Evolutionary conservation across 2,113 vertebrate species (phyloP).

Genomic region (Damaliscus lunatus): DNA sequence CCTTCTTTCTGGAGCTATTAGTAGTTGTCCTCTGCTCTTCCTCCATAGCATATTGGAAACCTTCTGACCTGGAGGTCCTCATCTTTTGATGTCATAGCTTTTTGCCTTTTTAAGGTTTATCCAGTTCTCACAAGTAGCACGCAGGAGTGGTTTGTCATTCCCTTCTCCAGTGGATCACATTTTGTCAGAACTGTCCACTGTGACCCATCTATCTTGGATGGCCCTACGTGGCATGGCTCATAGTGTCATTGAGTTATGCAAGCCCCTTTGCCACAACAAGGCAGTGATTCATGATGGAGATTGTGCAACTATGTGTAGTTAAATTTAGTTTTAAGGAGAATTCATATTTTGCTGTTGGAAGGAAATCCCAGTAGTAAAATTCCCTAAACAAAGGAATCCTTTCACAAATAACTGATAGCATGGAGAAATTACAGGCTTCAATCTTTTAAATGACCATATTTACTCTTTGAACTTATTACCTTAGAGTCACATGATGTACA

Average conservation of each 20-base stretch:
- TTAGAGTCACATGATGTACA: background rate
- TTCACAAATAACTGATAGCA: background rate
- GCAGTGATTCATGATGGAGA: background rate
- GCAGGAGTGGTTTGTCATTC: background rate
- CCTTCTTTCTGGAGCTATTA: background rate
- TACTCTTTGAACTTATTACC: background rate
- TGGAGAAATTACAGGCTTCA: background rate
- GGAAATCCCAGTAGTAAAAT: background rate
- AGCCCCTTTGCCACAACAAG: background rate
- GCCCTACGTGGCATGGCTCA: background rate
- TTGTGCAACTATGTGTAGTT: background rate
- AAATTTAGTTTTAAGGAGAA: constrained; percentile 9
- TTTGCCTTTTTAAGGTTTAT: background rate
- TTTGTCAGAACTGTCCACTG: background rate
- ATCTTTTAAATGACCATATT: background rate
- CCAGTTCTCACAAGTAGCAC: background rate
- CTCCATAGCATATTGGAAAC: background rate
- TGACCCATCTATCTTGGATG: background rate
- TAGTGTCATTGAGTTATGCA: background rate
- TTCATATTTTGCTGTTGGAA: background rate
- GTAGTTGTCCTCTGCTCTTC: background rate
- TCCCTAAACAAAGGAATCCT: background rate
- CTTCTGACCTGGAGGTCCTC: background rate
- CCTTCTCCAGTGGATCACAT: background rate
- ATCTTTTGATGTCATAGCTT: background rate